Evolutionary conservation across 2,113 vertebrate species (phyloP).

Genomic region (Regulus satrapa): DNA sequence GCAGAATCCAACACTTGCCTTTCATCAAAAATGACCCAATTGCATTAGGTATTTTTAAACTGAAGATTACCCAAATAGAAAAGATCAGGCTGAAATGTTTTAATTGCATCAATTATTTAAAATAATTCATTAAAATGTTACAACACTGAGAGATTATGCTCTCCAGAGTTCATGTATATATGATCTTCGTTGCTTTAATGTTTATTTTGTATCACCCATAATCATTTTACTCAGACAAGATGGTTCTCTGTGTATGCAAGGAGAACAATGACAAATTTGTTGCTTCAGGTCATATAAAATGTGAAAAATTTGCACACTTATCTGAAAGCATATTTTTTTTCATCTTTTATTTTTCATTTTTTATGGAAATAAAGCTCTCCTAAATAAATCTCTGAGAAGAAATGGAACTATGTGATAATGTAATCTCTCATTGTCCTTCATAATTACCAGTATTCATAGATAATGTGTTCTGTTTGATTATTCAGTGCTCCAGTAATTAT

Average conservation of each 20-base stretch:
- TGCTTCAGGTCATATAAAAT: background rate
- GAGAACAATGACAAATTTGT: background rate
- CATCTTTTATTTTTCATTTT: background rate
- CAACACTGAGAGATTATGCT: background rate
- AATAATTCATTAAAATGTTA: slow-evolving; percentile 33
- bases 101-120: slow-evolving; percentile 7
- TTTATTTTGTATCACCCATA: background rate
- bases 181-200: background rate
- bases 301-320: background rate
- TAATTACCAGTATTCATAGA: background rate
- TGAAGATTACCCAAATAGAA: background rate
- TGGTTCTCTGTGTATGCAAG: background rate
- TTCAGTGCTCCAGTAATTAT: background rate
- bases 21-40: background rate
- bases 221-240: background rate
- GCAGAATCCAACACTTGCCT: background rate
- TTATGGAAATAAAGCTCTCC: background rate
- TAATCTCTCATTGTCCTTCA: background rate
- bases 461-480: background rate
- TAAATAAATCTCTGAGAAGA: background rate
- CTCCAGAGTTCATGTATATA: background rate
- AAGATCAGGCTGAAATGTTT: background rate
- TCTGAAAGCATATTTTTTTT: background rate
- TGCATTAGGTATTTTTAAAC: background rate
- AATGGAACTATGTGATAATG: background rate